Evolutionary conservation across 2,888 invertebrate species (phyloP), one percentile per base, ranked within the genome.

Genomic region (Syrista parreyssii): DNA sequence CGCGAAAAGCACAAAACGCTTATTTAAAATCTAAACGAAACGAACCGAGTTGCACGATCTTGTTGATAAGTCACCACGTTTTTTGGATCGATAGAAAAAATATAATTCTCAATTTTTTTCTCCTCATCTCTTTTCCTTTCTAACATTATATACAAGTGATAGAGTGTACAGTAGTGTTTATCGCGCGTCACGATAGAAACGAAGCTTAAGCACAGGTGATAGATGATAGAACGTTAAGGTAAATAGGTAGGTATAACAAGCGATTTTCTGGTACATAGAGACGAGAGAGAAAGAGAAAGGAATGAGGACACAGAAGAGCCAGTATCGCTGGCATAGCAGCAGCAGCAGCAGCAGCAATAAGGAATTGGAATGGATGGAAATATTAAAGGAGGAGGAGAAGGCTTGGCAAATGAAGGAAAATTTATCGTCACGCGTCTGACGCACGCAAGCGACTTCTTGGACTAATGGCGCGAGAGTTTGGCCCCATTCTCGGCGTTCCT

Each of bases 131-230:
- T 84, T 85, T 83, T 83, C 81, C 84, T 86, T 81, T 84, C 85
- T 87, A 88, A 89, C 84, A 88, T 87, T 90, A 90, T 90, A 84
- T 91, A 91, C 91, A 90, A 88, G 88, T 91, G 89, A 89, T 90
- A 89, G 88, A 89, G 86, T 89, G 69, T 79, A 77, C 73, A 89
- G 88, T 88, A 86, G 55, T 55, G 55, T 55, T 55, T 87, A 88
- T 87, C 55, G 55, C 86, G 87, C 87, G 86, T 89, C 85, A 88
- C 86, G 86, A 84, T 79, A 80, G 83, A 87, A 88, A 89, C 80
- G 83, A 89, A 89, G 88, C 89, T 87, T 87, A 88, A 89, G 87
- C 87, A 87, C 86, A 85, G 83, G 85, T 86, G 86, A 85, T 86
- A 85, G 84, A 86, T 23, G 23, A 55, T 23, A 23, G 55, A 55